Percentiles rank a stretch among this genome's conserved stretches.
phyloP scores from a whole-genome alignment of 2,113 vertebrate genomes.

The Suricata suricatta region DNA sequence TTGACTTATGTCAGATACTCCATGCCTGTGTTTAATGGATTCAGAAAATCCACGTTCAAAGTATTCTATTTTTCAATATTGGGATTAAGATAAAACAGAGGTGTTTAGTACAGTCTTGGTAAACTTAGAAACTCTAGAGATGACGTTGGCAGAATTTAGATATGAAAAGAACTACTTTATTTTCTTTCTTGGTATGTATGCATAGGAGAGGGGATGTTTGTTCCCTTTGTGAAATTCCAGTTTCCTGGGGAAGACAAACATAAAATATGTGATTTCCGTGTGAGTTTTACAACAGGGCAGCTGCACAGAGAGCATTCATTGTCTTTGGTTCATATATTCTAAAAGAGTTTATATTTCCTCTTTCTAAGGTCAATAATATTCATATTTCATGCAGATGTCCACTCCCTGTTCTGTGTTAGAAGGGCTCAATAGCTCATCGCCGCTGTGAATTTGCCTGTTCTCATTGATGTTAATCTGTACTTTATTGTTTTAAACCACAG shows the following conservation, averaged over 20 bases:
- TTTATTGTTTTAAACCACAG: constrained; percentile 31
- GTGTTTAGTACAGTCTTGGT: background rate
- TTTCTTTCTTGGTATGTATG: background rate
- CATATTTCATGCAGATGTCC: constrained; percentile 48
- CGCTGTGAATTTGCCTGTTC: background rate
- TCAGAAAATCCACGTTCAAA: background rate
- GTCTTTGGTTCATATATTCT: background rate
- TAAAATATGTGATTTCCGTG: background rate
- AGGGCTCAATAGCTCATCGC: background rate
- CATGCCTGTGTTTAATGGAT: background rate
- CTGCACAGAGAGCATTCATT: background rate
- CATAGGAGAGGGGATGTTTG: background rate
- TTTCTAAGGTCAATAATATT: background rate
- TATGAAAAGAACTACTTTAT: background rate
- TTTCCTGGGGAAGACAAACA: background rate
- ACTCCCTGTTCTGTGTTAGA: background rate
- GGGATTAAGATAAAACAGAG: background rate
- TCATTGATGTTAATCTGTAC: background rate
- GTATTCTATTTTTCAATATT: background rate
- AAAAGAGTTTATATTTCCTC: background rate
- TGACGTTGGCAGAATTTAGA: background rate
- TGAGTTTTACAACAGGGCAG: constrained; percentile 22
- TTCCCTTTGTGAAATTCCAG: background rate
- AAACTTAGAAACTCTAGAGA: background rate
- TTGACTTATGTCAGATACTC: background rate